These are phyloP conservation scores for Tipula confusa DNA, from an alignment of 2,888 invertebrate genomes.

Conservation along the genomic window DNA sequence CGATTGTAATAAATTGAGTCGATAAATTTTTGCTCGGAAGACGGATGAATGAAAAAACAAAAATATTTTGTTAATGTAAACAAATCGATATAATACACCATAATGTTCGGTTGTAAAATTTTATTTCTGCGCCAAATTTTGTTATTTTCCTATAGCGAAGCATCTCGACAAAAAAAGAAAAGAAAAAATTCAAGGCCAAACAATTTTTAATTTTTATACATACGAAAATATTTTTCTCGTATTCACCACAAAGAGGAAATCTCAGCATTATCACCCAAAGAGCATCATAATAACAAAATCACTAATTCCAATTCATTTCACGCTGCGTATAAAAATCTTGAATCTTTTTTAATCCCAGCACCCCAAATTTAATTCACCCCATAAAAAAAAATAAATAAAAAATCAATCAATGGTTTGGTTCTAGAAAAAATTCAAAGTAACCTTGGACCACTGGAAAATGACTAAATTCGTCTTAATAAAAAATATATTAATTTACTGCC, in stretches of 20 bases:
- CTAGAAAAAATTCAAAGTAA: background rate
- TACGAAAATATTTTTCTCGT: too few species aligned
- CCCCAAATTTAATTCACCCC: too few species aligned
- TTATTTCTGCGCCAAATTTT: conserved; percentile 14
- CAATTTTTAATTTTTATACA: background rate
- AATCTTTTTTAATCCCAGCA: background rate
- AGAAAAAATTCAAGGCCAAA: background rate
- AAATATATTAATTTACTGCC: background rate
- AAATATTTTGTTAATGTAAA: background rate
- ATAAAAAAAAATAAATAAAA: too few species aligned
- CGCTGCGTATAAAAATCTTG: background rate
- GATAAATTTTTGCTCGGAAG: background rate
- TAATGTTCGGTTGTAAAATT: background rate
- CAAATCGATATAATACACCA: background rate
- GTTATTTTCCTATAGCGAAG: background rate
- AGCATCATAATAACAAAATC: background rate
- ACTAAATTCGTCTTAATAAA: background rate
- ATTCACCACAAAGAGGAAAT: too few species aligned
- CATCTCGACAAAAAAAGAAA: too few species aligned
- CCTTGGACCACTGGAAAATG: background rate
- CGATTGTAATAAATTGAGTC: background rate
- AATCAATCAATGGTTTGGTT: background rate
- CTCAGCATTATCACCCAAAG: background rate
- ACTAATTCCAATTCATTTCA: background rate
- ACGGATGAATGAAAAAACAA: background rate